Evolutionary conservation across 2,888 invertebrate species (phyloP), one percentile per base, ranked within the genome.

Genomic region (Ochropleura leucogaster): DNA sequence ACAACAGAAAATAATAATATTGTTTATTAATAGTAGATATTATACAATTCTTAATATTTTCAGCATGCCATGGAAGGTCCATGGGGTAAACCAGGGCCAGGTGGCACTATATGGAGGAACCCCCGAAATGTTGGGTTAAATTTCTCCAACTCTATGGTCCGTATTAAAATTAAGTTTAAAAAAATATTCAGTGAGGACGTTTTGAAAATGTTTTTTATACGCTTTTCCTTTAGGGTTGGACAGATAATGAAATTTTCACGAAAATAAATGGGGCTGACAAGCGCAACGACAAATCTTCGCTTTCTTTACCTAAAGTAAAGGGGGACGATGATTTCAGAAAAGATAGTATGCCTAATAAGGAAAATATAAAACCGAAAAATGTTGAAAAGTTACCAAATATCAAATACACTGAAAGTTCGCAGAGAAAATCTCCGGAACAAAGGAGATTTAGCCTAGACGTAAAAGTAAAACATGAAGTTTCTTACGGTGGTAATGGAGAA

Each of bases 91-190:
- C 97, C 97, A 40, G 98, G 98, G 82, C 98, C 98, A 65, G 98
- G 98, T 71, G 98, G 98, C 81, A 96, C 96, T 71, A 97, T 97
- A 84, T 98, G 98, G 98, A 97, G 98, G 90, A 97, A 97, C 94
- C 98, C 98, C 79, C 97, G 97, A 89, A 96, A 97, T 90, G 96
- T 98, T 89, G 98, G 98, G 89, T 94, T 97, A 87, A 97, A 98
- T 94, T 98, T 98, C 96, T 97, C 98, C 88, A 97, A 98, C 92
- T 98, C 98, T 85, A 97, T 98, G 98, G 98, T 98, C 97, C 71
- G 86, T 82, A 72, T 73, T 62, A 30, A 63, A 69, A 64, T 51
- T 30, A 64, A 53, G 12, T 40, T 59, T 30, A 3, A 30, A 16
- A 49, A 68, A 64, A 20, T 75, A 81, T 59, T 44, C 7, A 12